A percentile compares a stretch with the other conserved stretches of the same genome.
These are phyloP conservation scores for Dicerorhinus sumatrensis DNA, from an alignment of 2,113 vertebrate genomes.

Conservation along the genomic window DNA sequence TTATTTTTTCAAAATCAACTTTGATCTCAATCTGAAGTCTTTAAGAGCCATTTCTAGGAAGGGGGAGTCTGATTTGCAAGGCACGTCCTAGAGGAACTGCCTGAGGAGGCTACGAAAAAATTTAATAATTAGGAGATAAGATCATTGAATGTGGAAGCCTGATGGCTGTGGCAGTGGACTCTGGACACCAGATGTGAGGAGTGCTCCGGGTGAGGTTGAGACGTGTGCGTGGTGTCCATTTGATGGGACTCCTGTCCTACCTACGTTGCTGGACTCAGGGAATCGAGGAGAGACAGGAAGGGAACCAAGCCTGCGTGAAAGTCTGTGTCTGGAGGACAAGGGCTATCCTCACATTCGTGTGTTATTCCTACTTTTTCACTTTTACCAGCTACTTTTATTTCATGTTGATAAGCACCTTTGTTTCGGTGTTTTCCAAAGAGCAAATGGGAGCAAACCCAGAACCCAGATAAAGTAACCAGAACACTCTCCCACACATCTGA, in stretches of 20 bases:
- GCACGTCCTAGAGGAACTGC: background rate
- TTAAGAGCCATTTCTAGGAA: background rate
- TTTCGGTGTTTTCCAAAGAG: background rate
- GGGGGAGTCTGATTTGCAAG: background rate
- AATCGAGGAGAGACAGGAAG: too few species aligned
- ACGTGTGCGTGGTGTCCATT: accelerated
- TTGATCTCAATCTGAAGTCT: background rate
- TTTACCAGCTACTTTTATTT: background rate
- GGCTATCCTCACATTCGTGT: accelerated
- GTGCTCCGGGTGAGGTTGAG: accelerated
- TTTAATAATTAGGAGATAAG: background rate
- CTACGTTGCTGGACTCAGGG: background rate
- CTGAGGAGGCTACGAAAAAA: background rate
- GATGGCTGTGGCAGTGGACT: background rate
- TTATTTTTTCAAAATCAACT: background rate
- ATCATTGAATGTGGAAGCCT: background rate
- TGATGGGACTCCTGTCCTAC: background rate
- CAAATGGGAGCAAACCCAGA: background rate
- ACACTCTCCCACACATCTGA: constrained; percentile 63
- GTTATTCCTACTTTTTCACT: background rate
- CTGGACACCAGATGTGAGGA: background rate
- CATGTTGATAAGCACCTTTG: background rate
- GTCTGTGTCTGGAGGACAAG: background rate
- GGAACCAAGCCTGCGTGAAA: background rate
- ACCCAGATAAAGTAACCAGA: constrained; percentile 28